A percentile compares a stretch with the other conserved stretches of the same genome.
phyloP scores from a whole-genome alignment of 2,888 invertebrate genomes.

The Pyrgus malvae region DNA sequence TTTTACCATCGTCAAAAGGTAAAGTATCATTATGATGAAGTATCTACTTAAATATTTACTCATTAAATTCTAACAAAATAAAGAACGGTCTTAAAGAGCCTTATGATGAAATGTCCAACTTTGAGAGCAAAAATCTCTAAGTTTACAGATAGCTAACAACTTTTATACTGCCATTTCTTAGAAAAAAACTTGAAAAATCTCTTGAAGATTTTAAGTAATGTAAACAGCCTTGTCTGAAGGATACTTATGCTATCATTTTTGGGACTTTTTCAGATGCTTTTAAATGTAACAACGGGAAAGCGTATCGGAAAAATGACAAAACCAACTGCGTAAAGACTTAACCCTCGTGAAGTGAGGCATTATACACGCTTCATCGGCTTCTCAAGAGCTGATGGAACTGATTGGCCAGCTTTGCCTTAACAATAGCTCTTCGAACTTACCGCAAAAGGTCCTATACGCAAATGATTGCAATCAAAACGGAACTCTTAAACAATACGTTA shows the following conservation, averaged over 20 bases:
- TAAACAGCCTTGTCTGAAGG: conserved; percentile 18
- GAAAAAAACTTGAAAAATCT: background rate
- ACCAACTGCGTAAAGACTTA: conserved; percentile 71
- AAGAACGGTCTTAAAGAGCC: too few species aligned
- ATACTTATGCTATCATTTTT: conserved; percentile 24
- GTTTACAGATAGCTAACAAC: background rate
- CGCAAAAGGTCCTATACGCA: conserved; percentile 39
- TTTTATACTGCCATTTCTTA: background rate
- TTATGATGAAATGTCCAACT: background rate
- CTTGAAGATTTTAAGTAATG: conserved; percentile 12
- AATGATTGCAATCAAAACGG: conserved; percentile 28
- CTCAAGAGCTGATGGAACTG: conserved; percentile 77
- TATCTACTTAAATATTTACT: too few species aligned
- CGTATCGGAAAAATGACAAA: conserved; percentile 69
- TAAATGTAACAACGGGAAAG: conserved; percentile 43
- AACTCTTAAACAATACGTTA: background rate
- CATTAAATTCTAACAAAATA: too few species aligned
- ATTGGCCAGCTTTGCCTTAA: conserved; percentile 74
- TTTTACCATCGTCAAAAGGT: too few species aligned
- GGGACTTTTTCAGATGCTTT: conserved; percentile 38
- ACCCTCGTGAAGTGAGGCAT: conserved; percentile 66
- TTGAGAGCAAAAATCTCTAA: background rate
- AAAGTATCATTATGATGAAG: too few species aligned
- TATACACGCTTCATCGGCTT: conserved; percentile 73
- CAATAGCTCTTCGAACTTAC: conserved; percentile 52